phyloP scores from a whole-genome alignment of 2,113 vertebrate genomes.

The Gobio gobio region DNA sequence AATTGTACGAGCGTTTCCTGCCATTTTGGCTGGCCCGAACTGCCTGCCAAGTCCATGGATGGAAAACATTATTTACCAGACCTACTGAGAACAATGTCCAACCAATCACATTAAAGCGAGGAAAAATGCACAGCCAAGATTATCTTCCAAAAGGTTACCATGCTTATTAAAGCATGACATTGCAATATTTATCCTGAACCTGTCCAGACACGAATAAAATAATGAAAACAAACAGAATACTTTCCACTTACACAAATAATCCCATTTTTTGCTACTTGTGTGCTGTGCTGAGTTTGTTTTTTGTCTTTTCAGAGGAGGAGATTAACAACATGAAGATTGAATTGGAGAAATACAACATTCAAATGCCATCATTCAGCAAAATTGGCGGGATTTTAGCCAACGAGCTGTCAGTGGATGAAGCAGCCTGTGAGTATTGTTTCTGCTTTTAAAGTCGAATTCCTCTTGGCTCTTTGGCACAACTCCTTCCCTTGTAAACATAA shows the following conservation, averaged over 20 bases:
- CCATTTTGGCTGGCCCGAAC: conserved; percentile 50
- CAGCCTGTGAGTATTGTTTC: conserved; percentile 83
- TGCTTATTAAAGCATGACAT: conserved; percentile 14
- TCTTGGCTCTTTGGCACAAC: conserved; percentile 8
- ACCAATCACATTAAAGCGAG: background rate
- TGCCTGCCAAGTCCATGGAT: conserved; percentile 57
- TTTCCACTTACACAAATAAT: background rate
- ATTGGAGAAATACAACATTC: conserved; percentile 98
- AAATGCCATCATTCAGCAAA: conserved; percentile 99
- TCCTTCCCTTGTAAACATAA: background rate
- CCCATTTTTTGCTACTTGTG: background rate
- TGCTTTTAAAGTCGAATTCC: background rate
- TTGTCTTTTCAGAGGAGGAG: conserved; percentile 87
- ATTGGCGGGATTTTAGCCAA: conserved; percentile 98
- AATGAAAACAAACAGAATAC: background rate
- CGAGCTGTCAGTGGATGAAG: conserved; percentile 96
- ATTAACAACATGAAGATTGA: conserved; percentile 98
- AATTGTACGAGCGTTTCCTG: conserved; percentile 69
- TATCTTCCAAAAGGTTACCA: conserved; percentile 23
- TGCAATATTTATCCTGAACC: background rate
- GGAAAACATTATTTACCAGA: conserved; percentile 62
- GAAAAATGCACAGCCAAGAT: conserved; percentile 9
- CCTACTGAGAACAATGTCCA: conserved; percentile 62
- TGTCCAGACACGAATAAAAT: background rate
- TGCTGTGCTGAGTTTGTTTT: background rate